A percentile compares a stretch with the other conserved stretches of the same genome.
Evolutionary conservation across 2,797 vertebrate genomes (phyloP).

Genomic region (Chiloscyllium punctatum): DNA sequence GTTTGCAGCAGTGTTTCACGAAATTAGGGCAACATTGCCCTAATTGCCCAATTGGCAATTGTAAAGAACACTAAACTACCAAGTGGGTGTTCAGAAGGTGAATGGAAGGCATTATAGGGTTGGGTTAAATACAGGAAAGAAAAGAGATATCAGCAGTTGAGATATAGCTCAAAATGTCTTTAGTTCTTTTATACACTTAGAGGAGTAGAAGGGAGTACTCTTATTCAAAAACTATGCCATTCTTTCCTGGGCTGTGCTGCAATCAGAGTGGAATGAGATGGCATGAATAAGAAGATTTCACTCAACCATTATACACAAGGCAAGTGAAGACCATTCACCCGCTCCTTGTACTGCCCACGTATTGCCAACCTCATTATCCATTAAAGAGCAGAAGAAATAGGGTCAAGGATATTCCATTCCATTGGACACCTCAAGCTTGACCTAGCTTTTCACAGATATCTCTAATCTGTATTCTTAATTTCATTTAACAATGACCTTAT

Average conservation of each 20-base stretch:
- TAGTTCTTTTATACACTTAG: too few relatives aligned
- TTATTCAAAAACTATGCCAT: neutral
- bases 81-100: neutral
- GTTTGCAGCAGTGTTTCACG: neutral
- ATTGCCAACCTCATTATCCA: neutral
- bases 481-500: too few relatives aligned
- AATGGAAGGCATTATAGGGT: neutral
- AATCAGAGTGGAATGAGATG: neutral
- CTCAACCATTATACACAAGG: neutral
- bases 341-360: neutral
- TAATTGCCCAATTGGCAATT: neutral
- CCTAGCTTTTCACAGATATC: too few relatives aligned
- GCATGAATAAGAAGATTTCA: neutral
- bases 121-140: neutral
- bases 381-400: too few relatives aligned
- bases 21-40: neutral
- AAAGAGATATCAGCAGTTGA: neutral
- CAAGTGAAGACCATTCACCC: neutral
- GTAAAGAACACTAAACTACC: neutral
- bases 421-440: too few relatives aligned
- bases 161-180: neutral
- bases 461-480: too few relatives aligned
- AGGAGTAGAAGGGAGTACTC: too few relatives aligned
- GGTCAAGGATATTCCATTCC: too few relatives aligned
- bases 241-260: neutral